Evolutionary conservation across 1,140 invertebrate genomes (phyloP), one percentile per base, ranked within the genome.

Genomic region (Chionoecetes opilio): DNA sequence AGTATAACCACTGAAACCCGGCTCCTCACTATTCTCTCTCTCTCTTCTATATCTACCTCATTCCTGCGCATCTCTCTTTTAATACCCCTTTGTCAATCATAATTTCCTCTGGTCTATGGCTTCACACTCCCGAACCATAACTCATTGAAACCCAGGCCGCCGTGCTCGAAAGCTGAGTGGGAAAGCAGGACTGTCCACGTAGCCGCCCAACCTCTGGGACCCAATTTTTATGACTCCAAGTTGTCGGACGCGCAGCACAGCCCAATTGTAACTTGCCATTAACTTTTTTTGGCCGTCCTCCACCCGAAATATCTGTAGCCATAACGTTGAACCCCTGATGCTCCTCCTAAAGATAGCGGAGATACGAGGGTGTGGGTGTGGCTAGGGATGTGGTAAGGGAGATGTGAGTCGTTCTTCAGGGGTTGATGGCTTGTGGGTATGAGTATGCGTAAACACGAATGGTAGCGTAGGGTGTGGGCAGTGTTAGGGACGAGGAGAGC

Each of bases 271-370:
- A n/a, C 63, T 75, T 75, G 63, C 63, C n/a, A n/a, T n/a, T 26
- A 75, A 75, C 63, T 75, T 75, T 75, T 75, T 75, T 75, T 75
- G 26, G 63, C 63, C 63, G n/a, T 75, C n/a, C 63, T 75, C 63
- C n/a, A n/a, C n/a, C n/a, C 63, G 63, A 75, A 75, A n/a, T 75
- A n/a, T 75, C 63, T n/a, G n/a, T n/a, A n/a, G n/a, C n/a, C n/a
- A n/a, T n/a, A n/a, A n/a, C n/a, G n/a, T n/a, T n/a, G n/a, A n/a
- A n/a, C n/a, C n/a, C n/a, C 63, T 26, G 26, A 75, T 26, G 63
- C n/a, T 75, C n/a, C 21, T 26, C 63, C 63, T 26, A n/a, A 26
- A 75, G 63, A 75, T 75, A 75, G 63, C n/a, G 63, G n/a, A 75
- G 63, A 75, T 75, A 75, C 63, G 63, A 75, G 63, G 63, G 63